Percentiles rank a stretch among this genome's conserved stretches.
phyloP scores from a whole-genome alignment of 2,888 invertebrate species.

The Drosophila subquinaria region DNA sequence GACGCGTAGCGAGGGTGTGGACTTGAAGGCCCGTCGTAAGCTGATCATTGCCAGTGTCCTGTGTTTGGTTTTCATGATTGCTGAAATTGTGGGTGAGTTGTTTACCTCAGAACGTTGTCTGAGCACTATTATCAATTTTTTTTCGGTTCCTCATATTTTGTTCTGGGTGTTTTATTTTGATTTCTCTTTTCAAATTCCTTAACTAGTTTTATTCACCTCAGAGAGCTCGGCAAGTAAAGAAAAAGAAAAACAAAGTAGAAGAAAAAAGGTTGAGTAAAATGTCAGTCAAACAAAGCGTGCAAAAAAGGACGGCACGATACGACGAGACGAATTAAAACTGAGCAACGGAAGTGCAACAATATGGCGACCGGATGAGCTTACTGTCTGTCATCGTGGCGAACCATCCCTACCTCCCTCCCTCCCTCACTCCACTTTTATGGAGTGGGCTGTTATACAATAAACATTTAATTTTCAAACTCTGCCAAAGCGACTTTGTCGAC shows the following conservation, averaged over 20 bases:
- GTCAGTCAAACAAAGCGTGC: conserved; percentile 62
- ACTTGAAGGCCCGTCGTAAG: conserved; percentile 93
- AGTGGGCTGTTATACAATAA: conserved; percentile 70
- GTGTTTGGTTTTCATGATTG: conserved; percentile 97
- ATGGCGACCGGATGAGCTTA: conserved; percentile 72
- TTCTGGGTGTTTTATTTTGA: conserved; percentile 29
- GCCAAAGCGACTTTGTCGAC: conserved; percentile 46
- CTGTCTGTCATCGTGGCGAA: conserved; percentile 56
- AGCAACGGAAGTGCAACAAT: conserved; percentile 7
- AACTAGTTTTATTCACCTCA: conserved; percentile 76
- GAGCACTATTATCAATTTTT: not conserved
- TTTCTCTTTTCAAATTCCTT: conserved; percentile 51
- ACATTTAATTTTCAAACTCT: conserved; percentile 78
- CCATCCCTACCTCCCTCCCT: not conserved
- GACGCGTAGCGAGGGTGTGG: conserved; percentile 90
- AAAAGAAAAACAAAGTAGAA: conserved; percentile 23
- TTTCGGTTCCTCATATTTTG: not conserved
- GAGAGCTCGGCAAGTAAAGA: conserved; percentile 40
- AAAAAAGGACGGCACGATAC: conserved; percentile 44
- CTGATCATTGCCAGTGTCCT: conserved; percentile 95
- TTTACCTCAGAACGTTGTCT: not conserved
- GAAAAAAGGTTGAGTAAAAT: conserved; percentile 28
- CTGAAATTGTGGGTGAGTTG: conserved; percentile 93
- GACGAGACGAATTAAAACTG: conserved; percentile 79
- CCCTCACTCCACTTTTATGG: conserved; percentile 2